Evolutionary conservation across 2,797 vertebrate genomes (phyloP).

Genomic region (Lithobates sylvaticus): DNA sequence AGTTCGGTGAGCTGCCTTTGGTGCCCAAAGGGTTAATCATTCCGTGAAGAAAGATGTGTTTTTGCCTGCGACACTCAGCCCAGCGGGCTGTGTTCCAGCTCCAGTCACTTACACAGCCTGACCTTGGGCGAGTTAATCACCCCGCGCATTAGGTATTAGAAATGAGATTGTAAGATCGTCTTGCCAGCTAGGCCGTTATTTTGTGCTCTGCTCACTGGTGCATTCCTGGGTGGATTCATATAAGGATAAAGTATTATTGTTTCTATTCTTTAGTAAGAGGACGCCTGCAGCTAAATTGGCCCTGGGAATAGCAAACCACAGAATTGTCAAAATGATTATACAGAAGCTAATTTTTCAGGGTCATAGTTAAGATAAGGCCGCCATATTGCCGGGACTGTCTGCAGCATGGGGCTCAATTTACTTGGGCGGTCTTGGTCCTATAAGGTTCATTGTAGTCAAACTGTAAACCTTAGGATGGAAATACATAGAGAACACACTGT

Average conservation of each 20-base stretch:
- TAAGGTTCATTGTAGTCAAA: no score
- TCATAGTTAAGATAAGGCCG: slow-evolving; percentile 8
- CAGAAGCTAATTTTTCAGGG: slow-evolving; percentile 30
- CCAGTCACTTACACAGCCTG: slow-evolving; percentile 49
- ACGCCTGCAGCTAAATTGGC: slow-evolving; percentile 44
- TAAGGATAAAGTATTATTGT: slow-evolving; percentile 57
- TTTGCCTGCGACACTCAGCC: slow-evolving; percentile 21
- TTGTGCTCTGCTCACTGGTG: slow-evolving; percentile 57
- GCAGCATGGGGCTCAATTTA: background rate
- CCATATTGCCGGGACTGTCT: background rate
- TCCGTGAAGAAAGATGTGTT: slow-evolving; percentile 14
- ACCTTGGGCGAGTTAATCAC: slow-evolving; percentile 62
- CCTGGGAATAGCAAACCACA: slow-evolving; percentile 19
- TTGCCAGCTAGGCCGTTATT: slow-evolving; percentile 40
- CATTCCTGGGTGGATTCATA: slow-evolving; percentile 54
- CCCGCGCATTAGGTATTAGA: slow-evolving; percentile 55
- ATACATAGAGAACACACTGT: no score
- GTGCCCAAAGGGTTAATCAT: slow-evolving; percentile 17
- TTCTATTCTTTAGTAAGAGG: slow-evolving; percentile 51
- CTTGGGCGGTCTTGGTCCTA: no score
- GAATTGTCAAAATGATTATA: slow-evolving; percentile 30
- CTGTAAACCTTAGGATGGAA: no score
- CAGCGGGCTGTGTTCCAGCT: slow-evolving; percentile 27
- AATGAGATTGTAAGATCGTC: slow-evolving; percentile 58
- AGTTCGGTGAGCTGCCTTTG: background rate